Conservation (phyloP, 2,113 vertebrate genomes). For the Gambusia affinis region DNA sequence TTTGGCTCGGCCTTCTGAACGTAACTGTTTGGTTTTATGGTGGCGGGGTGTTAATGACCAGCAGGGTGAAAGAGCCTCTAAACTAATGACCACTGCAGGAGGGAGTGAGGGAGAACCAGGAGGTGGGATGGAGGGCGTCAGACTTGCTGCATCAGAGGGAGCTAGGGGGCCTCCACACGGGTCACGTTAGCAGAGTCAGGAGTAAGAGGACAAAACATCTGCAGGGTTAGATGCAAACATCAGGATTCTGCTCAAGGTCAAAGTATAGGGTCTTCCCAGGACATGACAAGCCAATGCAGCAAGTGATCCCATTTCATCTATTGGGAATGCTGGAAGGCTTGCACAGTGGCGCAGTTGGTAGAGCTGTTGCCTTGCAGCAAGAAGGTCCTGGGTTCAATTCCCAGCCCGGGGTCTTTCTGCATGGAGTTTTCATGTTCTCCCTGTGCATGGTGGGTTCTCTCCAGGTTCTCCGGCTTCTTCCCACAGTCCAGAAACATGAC, state of each 20-base stretch:
- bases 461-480: too few species aligned
- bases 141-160: slow-evolving; percentile 56
- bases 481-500: too few species aligned
- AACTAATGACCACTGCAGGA: slow-evolving; percentile 48
- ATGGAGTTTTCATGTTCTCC: too few species aligned
- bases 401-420: too few species aligned
- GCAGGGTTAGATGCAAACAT: slow-evolving; percentile 10
- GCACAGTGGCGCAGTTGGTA: too few species aligned
- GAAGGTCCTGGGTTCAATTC: too few species aligned
- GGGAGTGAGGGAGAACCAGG: slow-evolving; percentile 35
- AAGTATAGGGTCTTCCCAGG: background rate
- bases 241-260: slow-evolving; percentile 20
- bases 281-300: slow-evolving; percentile 11
- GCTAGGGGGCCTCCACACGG: slow-evolving; percentile 35
- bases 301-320: slow-evolving; percentile 44
- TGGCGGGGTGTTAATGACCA: slow-evolving; percentile 76
- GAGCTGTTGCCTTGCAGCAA: too few species aligned
- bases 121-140: slow-evolving; percentile 45
- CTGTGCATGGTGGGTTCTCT: too few species aligned
- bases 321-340: slow-evolving; percentile 16
- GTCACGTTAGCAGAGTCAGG: slow-evolving; percentile 26
- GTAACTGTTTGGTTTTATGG: slow-evolving; percentile 80
- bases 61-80: slow-evolving; percentile 54
- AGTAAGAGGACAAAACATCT: slow-evolving; percentile 35
- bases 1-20: slow-evolving; percentile 58